Evolutionary conservation across 2,888 invertebrate species (phyloP).

Genomic region (Lacanobia oleracea): DNA sequence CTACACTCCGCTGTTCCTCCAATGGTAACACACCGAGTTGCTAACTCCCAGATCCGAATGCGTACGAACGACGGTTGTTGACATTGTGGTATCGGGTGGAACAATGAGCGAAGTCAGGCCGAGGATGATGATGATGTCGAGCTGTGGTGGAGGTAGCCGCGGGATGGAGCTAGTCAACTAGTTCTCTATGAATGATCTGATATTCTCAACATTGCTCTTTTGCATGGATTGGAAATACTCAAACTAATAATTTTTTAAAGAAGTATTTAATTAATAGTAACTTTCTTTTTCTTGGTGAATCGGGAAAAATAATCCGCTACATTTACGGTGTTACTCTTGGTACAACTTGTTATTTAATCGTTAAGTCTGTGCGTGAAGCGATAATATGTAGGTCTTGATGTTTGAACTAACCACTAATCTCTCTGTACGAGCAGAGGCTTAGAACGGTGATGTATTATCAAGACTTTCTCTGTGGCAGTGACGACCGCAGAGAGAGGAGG

Average conservation of each 20-base stretch:
- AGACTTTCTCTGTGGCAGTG: constrained; percentile 17
- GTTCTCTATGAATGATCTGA: background rate
- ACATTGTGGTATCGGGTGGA: no score
- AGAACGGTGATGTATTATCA: background rate
- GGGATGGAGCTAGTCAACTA: no score
- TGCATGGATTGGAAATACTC: background rate
- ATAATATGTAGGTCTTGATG: background rate
- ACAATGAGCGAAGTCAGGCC: background rate
- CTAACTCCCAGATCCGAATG: background rate
- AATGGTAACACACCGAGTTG: background rate
- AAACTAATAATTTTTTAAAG: background rate
- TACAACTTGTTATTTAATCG: background rate
- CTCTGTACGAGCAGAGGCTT: background rate
- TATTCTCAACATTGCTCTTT: background rate
- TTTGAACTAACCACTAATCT: background rate
- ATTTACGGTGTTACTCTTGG: no score
- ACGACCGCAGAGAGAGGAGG: constrained; percentile 14
- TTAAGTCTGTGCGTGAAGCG: background rate
- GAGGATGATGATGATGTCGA: no score
- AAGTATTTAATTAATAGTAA: background rate
- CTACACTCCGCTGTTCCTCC: background rate
- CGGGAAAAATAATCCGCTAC: no score
- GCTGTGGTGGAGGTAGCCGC: no score
- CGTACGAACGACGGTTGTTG: no score
- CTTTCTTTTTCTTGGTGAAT: background rate